Conservation (phyloP, 2,888 invertebrate genomes). For the Perizoma affinitatum region DNA sequence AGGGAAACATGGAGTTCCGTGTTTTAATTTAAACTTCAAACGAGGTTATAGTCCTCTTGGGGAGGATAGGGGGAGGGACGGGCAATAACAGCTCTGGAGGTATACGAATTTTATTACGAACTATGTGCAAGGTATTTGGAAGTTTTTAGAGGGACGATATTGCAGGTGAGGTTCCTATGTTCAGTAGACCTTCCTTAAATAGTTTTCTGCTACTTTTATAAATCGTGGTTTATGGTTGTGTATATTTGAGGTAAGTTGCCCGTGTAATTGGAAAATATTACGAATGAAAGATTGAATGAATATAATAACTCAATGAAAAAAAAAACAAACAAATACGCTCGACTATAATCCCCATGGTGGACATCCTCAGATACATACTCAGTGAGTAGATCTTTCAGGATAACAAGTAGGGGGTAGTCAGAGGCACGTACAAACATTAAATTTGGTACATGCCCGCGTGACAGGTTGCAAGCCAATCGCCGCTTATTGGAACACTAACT, state of each 20-base stretch:
- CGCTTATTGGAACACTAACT: too few relatives aligned
- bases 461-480: too few relatives aligned
- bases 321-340: too few relatives aligned
- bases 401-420: too few relatives aligned
- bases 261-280: not conserved
- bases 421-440: too few relatives aligned
- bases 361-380: too few relatives aligned
- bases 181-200: not conserved
- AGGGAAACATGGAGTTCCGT: conserved; percentile 32
- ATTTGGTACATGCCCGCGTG: too few relatives aligned
- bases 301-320: too few relatives aligned
- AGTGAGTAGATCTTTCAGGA: too few relatives aligned
- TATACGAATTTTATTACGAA: conserved; percentile 35
- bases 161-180: not conserved
- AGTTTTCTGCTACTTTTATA: not conserved
- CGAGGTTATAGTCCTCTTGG: conserved; percentile 38
- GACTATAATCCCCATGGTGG: too few relatives aligned
- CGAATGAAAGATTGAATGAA: too few relatives aligned
- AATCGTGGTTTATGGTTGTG: not conserved
- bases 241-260: too few relatives aligned
- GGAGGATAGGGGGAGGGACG: conserved; percentile 22
- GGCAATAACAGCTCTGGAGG: conserved; percentile 29
- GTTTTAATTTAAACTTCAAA: conserved; percentile 44
- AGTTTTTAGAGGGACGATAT: conserved; percentile 3
- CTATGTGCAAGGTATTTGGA: conserved; percentile 21